These are phyloP conservation scores for Patella caerulea DNA, from an alignment of 2,888 invertebrate genomes.

Conservation along the genomic window DNA sequence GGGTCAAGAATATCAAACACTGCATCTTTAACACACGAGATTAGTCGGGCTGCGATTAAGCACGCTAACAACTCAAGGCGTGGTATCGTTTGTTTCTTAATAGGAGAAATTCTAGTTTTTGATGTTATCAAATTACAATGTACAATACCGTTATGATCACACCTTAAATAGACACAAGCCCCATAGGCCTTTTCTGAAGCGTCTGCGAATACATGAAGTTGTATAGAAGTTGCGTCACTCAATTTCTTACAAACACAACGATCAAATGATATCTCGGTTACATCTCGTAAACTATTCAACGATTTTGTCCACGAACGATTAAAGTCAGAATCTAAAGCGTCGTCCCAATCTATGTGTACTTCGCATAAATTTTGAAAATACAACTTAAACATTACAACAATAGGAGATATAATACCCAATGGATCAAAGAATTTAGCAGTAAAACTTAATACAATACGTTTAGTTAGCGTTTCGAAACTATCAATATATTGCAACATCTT, in stretches of 20 bases:
- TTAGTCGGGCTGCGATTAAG: background rate
- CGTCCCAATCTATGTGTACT: background rate
- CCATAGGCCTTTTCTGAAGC: background rate
- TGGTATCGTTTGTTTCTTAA: background rate
- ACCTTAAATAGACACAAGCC: background rate
- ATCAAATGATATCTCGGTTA: background rate
- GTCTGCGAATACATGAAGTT: background rate
- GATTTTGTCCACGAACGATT: background rate
- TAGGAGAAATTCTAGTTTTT: background rate
- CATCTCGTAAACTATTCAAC: background rate
- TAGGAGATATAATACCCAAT: no score
- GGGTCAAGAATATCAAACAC: background rate
- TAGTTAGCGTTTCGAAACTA: background rate
- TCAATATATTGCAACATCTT: background rate
- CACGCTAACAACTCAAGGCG: background rate
- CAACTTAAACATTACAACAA: background rate
- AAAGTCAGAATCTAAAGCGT: background rate
- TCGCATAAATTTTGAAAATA: background rate
- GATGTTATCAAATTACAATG: background rate
- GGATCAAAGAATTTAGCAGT: no score
- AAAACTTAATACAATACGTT: no score
- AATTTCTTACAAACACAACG: background rate
- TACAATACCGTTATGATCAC: background rate
- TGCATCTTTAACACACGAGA: background rate
- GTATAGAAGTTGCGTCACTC: background rate